Evolutionary conservation across 2,888 invertebrate species (phyloP).

Genomic region (Oligia strigilis): DNA sequence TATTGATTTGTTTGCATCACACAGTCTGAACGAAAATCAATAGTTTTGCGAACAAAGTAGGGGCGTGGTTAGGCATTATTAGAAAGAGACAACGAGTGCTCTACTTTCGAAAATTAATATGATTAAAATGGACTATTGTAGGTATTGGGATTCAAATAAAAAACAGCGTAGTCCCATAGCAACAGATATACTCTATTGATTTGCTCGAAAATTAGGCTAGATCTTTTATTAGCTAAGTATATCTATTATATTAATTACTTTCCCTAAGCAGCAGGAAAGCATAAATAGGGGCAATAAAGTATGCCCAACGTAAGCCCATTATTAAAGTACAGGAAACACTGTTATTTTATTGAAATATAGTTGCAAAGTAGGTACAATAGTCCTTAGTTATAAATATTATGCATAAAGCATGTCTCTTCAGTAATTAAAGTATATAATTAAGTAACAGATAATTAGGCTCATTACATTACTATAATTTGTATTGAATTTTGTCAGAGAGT

Average conservation of each 20-base stretch:
- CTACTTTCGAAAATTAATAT: constrained; percentile 38
- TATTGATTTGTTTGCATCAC: constrained; percentile 67
- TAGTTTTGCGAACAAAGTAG: constrained; percentile 58
- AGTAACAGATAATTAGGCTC: neutral
- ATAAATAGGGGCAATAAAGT: neutral
- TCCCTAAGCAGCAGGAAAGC: neutral
- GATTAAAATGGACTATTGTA: constrained; percentile 1
- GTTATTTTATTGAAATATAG: neutral
- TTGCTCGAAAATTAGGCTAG: neutral
- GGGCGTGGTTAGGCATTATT: constrained; percentile 58
- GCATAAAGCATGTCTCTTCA: neutral
- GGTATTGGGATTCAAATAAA: neutral
- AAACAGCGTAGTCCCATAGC: neutral
- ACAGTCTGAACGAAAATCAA: constrained; percentile 65
- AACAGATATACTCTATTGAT: neutral
- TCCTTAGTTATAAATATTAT: neutral
- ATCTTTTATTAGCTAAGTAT: neutral
- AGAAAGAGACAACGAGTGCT: constrained; percentile 58
- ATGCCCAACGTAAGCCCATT: neutral
- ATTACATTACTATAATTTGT: too few species aligned
- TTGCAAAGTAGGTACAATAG: neutral
- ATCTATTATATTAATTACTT: neutral
- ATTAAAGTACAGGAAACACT: neutral
- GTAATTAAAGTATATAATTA: neutral
- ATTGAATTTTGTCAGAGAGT: neutral